Evolutionary conservation across 1,140 invertebrate genomes (phyloP), one percentile per base, ranked within the genome.

Genomic region (Neomicropteryx cornuta): DNA sequence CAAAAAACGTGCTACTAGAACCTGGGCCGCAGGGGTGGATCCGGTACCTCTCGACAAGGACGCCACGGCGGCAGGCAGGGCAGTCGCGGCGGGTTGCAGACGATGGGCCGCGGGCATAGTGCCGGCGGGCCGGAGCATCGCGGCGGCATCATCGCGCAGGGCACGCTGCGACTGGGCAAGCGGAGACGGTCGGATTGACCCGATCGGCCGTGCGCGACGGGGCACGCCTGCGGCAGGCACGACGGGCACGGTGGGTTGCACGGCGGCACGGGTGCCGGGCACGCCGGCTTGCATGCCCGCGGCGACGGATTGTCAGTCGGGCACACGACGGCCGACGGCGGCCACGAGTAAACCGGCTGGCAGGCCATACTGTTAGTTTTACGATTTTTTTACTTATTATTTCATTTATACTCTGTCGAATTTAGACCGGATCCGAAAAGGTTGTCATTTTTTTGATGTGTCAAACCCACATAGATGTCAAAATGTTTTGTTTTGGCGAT

Each of bases 271-370:
- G 52, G n/a, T n/a, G n/a, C n/a, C 3, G 55, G 60, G 29, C 58
- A 64, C 1, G 61, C n/a, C n/a, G n/a, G 59, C 8, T 57, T 62
- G 41, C 61, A 62, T 0, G 59, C 56, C 2, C 43, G 43, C 8
- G 60, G 60, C 2, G 61, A 58, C 5, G 56, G 58, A 36, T 56
- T 58, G 36, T 55, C 58, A 1, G 60, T 54, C 42, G 56, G 56
- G 22, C 56, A 60, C 18, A 59, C 60, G 2, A 49, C 43, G 1
- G 44, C 38, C 6, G 60, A 57, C 3, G 45, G 41, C 4, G 55
- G 53, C 47, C 61, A 64, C 23, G n/a, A 44, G 38, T 42, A 13
- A 8, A 56, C 0, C 21, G 23, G 27, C 61, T n/a, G n/a, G n/a
- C n/a, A n/a, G n/a, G n/a, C n/a, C n/a, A n/a, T n/a, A n/a, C n/a